Conservation (phyloP, 2,113 vertebrate species). For the Eubucco bourcierii region DNA sequence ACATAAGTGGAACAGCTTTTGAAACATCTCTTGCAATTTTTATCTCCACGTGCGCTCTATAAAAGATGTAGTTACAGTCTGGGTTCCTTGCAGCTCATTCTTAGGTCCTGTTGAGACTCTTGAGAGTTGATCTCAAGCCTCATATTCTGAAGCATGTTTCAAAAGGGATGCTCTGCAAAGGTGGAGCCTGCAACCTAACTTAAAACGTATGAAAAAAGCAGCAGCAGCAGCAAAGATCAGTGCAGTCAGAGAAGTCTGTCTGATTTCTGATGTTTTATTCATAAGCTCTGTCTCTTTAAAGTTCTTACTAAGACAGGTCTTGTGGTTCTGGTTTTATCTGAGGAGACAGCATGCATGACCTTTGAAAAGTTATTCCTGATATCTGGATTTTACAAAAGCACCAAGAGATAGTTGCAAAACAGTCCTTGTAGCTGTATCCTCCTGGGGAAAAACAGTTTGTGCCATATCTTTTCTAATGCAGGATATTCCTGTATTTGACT, state of each 20-base stretch:
- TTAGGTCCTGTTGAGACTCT: neutral
- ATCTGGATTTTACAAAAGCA: neutral
- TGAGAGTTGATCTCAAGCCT: neutral
- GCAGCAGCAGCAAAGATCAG: neutral
- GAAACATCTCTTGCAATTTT: neutral
- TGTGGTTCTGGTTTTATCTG: neutral
- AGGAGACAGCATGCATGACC: neutral
- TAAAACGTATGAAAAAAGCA: neutral
- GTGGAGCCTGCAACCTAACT: neutral
- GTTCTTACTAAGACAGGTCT: neutral
- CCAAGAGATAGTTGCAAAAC: neutral
- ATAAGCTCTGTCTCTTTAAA: neutral
- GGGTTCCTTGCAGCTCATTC: neutral
- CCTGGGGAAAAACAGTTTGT: neutral
- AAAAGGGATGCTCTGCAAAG: neutral
- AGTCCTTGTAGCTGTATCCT: neutral
- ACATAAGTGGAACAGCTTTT: neutral
- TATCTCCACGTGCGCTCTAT: neutral
- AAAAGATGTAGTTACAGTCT: neutral
- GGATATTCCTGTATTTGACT: neutral
- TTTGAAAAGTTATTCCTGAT: neutral
- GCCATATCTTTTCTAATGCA: neutral
- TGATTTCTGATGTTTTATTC: slow-evolving; percentile 35
- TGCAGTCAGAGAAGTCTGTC: neutral
- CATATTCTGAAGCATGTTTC: neutral